Conservation (phyloP, 2,888 invertebrate species). For the Cremastobaeus sp. region DNA sequence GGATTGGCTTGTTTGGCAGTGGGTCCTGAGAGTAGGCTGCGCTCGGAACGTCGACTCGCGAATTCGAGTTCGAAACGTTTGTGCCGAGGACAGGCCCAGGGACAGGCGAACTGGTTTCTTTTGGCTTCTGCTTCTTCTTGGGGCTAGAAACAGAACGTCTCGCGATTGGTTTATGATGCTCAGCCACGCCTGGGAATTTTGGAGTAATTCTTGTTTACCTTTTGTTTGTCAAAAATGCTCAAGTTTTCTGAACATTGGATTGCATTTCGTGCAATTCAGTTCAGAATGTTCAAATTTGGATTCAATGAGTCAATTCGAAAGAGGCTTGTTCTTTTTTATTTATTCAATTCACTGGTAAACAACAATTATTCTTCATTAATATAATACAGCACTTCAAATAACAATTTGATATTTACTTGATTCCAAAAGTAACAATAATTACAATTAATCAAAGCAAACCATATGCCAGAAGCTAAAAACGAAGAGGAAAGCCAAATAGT, state of each 20-base stretch:
- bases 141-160: slow-evolving; percentile 68
- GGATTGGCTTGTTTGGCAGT: not conserved
- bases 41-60: slow-evolving; percentile 31
- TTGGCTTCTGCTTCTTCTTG: slow-evolving; percentile 72
- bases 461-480: slow-evolving; percentile 37
- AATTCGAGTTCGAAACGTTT: slow-evolving; percentile 37
- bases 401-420: slow-evolving; percentile 21
- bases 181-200: slow-evolving; percentile 2
- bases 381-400: not conserved
- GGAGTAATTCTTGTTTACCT: slow-evolving; percentile 26
- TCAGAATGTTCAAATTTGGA: too few species aligned
- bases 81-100: slow-evolving; percentile 20
- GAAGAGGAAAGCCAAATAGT: slow-evolving; percentile 18
- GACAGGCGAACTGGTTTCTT: slow-evolving; percentile 63
- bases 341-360: slow-evolving; percentile 25
- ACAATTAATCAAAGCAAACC: slow-evolving; percentile 29
- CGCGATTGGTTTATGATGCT: slow-evolving; percentile 25
- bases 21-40: slow-evolving; percentile 17
- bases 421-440: slow-evolving; percentile 3
- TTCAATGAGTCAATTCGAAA: too few species aligned
- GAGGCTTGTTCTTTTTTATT: too few species aligned
- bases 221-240: too few species aligned
- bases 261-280: too few species aligned
- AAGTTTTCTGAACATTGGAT: too few species aligned
- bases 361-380: slow-evolving; percentile 17